Conservation (phyloP, 2,888 invertebrate genomes). For the Calameuta idolon region DNA sequence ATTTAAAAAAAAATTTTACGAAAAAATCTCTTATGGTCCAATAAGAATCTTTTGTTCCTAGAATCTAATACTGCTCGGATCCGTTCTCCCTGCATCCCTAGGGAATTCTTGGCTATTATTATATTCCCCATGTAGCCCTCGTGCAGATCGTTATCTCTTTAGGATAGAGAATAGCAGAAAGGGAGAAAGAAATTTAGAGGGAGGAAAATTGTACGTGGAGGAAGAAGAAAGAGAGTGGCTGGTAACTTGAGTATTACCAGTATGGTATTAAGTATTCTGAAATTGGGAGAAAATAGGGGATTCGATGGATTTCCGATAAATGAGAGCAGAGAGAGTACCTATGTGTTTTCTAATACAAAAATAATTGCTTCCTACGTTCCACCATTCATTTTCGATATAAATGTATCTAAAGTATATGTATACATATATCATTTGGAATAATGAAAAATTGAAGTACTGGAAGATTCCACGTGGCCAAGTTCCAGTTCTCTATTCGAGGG, state of each 20-base stretch:
- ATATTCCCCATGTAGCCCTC: constrained; percentile 48
- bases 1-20: not conserved
- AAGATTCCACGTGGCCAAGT: not conserved
- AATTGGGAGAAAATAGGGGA: not conserved
- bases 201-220: not conserved
- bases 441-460: not conserved
- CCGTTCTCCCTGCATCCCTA: constrained; percentile 43
- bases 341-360: not conserved
- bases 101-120: constrained; percentile 56
- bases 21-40: not conserved
- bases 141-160: constrained; percentile 35
- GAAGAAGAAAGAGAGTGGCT: not conserved
- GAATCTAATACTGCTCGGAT: constrained; percentile 34
- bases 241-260: not conserved
- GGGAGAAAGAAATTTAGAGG: not conserved
- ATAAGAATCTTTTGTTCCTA: constrained; percentile 47
- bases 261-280: not conserved
- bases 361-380: not conserved
- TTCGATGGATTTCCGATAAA: not conserved
- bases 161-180: not conserved
- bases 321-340: not conserved
- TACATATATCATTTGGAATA: not conserved
- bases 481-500: not conserved
- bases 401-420: not conserved
- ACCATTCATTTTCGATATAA: not conserved